These are phyloP conservation scores for Pagrus major DNA, from an alignment of 2,113 vertebrate genomes.

Conservation along the genomic window DNA sequence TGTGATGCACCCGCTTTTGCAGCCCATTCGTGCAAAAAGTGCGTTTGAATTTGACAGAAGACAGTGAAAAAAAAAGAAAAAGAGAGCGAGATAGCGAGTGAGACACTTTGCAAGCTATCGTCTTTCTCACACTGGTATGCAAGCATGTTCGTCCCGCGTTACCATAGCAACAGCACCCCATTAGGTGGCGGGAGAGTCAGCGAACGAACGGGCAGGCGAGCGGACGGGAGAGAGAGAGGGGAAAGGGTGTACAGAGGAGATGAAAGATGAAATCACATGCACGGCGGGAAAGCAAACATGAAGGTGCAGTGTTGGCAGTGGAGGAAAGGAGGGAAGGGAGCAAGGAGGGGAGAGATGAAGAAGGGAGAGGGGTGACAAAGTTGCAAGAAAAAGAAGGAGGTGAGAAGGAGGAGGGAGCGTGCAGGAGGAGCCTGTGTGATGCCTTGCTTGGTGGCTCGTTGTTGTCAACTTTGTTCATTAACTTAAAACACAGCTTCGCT, in stretches of 20 bases:
- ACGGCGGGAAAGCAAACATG: background rate
- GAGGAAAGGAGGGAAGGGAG: background rate
- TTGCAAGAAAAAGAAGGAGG: background rate
- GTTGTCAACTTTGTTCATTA: slow-evolving; percentile 54
- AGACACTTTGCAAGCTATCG: slow-evolving; percentile 52
- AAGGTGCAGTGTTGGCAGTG: background rate
- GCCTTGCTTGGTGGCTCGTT: background rate
- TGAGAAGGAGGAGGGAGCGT: background rate
- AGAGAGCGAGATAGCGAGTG: background rate
- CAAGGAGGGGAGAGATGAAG: background rate
- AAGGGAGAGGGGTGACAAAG: slow-evolving; percentile 17
- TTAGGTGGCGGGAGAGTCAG: slow-evolving; percentile 67
- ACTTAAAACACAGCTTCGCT: slow-evolving; percentile 20
- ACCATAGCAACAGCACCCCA: slow-evolving; percentile 76
- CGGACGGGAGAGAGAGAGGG: background rate
- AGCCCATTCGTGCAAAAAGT: background rate
- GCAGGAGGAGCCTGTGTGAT: background rate
- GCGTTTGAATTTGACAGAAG: slow-evolving; percentile 21
- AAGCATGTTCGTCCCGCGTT: slow-evolving; percentile 58
- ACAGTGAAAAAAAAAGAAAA: slow-evolving; percentile 17
- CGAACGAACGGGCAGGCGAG: slow-evolving; percentile 55
- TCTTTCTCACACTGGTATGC: slow-evolving; percentile 52
- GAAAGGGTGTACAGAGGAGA: background rate
- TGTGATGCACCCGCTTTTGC: background rate
- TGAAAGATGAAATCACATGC: slow-evolving; percentile 18